phyloP scores from a whole-genome alignment of 2,888 invertebrate species.

The Gibbula magus region DNA sequence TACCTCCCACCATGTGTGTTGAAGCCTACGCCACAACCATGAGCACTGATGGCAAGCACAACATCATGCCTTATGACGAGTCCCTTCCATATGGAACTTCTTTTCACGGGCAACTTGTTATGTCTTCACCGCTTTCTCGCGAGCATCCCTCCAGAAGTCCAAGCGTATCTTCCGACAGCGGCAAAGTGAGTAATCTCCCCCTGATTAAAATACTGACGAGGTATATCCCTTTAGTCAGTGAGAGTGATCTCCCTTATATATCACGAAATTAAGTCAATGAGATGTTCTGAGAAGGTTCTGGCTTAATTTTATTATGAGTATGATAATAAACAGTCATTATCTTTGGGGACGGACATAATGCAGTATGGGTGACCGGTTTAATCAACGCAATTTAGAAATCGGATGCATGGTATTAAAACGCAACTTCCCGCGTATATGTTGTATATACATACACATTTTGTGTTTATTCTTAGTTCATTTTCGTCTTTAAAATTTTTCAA shows the following conservation, averaged over 20 bases:
- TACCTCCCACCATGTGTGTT: conserved; percentile 41
- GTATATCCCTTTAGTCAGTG: not conserved
- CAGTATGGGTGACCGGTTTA: too few species aligned
- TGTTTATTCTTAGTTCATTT: too few species aligned
- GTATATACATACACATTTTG: too few species aligned
- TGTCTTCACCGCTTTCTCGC: conserved; percentile 36
- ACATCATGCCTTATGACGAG: conserved; percentile 13
- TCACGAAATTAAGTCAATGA: too few species aligned
- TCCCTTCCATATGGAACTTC: conserved; percentile 4
- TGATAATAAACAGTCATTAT: too few species aligned
- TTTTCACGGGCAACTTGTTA: conserved; percentile 31
- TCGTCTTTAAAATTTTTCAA: too few species aligned
- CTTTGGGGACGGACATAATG: too few species aligned
- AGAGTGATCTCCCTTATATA: not conserved
- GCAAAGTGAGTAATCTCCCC: conserved; percentile 33
- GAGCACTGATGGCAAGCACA: conserved; percentile 23
- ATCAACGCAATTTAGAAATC: too few species aligned
- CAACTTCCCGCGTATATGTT: too few species aligned
- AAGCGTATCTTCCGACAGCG: conserved; percentile 43
- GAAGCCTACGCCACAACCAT: conserved; percentile 38
- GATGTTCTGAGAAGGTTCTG: too few species aligned
- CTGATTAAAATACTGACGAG: not conserved
- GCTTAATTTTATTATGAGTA: too few species aligned
- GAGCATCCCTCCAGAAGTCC: conserved; percentile 41
- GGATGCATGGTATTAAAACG: too few species aligned